Conservation (phyloP, 2,888 invertebrate species). For the Torymus aiolomorphi region DNA sequence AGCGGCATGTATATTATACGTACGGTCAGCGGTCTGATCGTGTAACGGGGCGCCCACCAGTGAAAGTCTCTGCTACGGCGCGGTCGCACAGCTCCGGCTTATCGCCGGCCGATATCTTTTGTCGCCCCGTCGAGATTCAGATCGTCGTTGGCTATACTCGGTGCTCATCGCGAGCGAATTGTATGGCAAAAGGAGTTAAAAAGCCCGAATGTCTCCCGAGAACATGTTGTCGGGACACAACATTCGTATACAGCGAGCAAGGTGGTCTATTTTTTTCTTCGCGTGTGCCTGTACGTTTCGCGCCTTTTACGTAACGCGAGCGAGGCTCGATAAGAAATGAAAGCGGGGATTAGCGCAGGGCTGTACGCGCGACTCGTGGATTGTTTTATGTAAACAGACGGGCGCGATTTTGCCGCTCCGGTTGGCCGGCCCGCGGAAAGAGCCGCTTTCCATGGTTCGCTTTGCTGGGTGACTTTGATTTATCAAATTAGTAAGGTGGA, state of each 20-base stretch:
- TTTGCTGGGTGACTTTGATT: constrained; percentile 1
- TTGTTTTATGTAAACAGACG: constrained; percentile 43
- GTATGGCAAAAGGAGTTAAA: too few species aligned
- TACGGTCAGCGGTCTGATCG: constrained; percentile 20
- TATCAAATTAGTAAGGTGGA: constrained; percentile 17
- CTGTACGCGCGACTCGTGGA: not conserved
- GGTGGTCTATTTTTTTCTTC: constrained; percentile 9
- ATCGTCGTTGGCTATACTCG: not conserved
- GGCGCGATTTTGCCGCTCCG: not conserved
- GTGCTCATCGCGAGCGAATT: too few species aligned
- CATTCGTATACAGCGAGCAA: too few species aligned
- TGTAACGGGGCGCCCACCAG: constrained; percentile 24
- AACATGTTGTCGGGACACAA: too few species aligned
- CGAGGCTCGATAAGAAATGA: constrained; percentile 41
- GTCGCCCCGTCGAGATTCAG: constrained; percentile 23
- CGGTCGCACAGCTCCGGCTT: constrained; percentile 10
- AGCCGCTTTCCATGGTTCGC: constrained; percentile 23
- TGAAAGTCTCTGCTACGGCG: constrained; percentile 35
- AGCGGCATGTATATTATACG: not conserved
- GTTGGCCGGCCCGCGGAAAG: constrained; percentile 5
- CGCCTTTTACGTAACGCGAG: constrained; percentile 37
- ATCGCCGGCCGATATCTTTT: constrained; percentile 51
- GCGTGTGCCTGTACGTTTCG: not conserved
- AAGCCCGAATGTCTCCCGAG: too few species aligned
- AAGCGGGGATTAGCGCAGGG: constrained; percentile 18